Conservation (phyloP, 2,888 invertebrate genomes). For the Diogma glabrata region DNA sequence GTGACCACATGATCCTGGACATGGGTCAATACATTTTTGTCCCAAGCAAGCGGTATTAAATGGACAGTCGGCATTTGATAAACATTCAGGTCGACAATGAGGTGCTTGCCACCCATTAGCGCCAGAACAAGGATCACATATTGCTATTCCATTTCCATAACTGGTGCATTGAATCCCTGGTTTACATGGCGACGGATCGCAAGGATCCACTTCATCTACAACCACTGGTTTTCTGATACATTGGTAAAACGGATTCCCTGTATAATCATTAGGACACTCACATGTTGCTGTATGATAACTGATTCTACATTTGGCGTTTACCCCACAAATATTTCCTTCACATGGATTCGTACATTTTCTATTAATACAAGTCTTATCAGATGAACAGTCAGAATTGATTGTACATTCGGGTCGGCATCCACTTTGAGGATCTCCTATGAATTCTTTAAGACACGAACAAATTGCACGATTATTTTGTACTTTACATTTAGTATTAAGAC, state of each 20-base stretch:
- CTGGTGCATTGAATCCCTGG: constrained; percentile 54
- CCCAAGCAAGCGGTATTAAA: constrained; percentile 65
- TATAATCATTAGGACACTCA: constrained; percentile 61
- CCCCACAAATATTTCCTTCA: constrained; percentile 60
- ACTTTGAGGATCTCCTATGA: constrained; percentile 63
- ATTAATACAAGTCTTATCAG: constrained; percentile 62
- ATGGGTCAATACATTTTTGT: constrained; percentile 64
- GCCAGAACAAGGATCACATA: constrained; percentile 66
- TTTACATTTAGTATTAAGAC: constrained; percentile 66
- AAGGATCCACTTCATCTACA: constrained; percentile 56
- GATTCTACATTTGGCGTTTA: constrained; percentile 67
- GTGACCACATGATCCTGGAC: constrained; percentile 66
- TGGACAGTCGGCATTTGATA: constrained; percentile 67
- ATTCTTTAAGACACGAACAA: constrained; percentile 66
- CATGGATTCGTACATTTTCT: constrained; percentile 67
- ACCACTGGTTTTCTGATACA: constrained; percentile 47
- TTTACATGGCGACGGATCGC: constrained; percentile 68
- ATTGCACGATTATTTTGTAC: constrained; percentile 55
- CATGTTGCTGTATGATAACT: constrained; percentile 76
- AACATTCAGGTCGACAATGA: constrained; percentile 70
- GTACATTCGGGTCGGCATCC: constrained; percentile 70
- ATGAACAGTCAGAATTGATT: constrained; percentile 70
- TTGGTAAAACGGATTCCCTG: constrained; percentile 69
- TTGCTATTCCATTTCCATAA: constrained; percentile 61
- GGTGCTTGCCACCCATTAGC: constrained; percentile 56